Base-by-base conservation (phyloP, 2,797 vertebrate species). In the Intellagama lesueurii region DNA sequence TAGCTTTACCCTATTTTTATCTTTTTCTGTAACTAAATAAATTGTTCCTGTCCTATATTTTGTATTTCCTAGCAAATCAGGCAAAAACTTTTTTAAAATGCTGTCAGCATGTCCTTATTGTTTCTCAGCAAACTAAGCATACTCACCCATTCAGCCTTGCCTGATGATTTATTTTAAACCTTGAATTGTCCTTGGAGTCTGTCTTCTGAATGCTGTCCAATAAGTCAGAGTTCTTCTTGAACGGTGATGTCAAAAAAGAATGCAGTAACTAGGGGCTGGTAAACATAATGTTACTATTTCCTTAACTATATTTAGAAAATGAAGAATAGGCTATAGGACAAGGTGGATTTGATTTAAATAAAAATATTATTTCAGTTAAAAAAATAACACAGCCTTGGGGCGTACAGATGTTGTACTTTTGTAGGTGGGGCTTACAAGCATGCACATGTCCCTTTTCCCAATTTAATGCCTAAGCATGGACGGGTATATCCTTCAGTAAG, bases 101-200 rank as follows among this genome's bases (percentile, higher is more conserved):
- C 11, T 83, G 81, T 77, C 44, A 88, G 81, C 80, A 56, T 83
- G 49, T 76, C 14, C 84, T 76, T 40, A 66, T 44, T 68, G 68
- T 78, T 88, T 78, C 26, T 68, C 60, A 73, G 3, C 81, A 83
- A 77, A 73, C 56, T 66, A 83, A 77, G 81, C 87, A 76, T 52
- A 76, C 44, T 35, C 32, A 66, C 17, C 64, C 28, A 14, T 60
- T 44, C 26, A 83, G 14, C 32, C 44, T 49, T 77, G 49, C 69
- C n/a, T 69, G 66, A 30, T 83, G 17, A 78, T 16, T 84, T 56
- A 30, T 9, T 66, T 69, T 83, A 19, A 5, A 77, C 40, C 60
- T 73, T n/a, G 8, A 64, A 28, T 66, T 60, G n/a, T 40, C 28
- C 30, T 86, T 86, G 44, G 22, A n/a, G 35, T 8, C 49, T 47